Conservation (phyloP, 2,113 vertebrate species). For the Smithornis capensis region DNA sequence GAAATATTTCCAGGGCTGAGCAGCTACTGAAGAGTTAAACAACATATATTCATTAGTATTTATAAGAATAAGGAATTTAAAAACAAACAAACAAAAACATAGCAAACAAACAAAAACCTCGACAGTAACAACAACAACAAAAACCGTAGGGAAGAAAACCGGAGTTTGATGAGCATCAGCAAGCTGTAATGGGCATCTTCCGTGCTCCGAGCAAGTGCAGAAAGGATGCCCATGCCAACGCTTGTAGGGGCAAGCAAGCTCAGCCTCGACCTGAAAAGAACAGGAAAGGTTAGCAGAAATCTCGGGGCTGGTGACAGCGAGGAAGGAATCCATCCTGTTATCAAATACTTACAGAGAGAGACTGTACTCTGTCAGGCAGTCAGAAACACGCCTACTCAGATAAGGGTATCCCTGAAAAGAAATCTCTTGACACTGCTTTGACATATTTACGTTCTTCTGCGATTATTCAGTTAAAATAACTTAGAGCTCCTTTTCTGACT, state of each 20-base stretch:
- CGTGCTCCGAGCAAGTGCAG: not conserved
- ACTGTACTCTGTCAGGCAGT: conserved; percentile 40
- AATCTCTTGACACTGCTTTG: conserved; percentile 61
- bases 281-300: not conserved
- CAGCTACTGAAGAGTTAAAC: not conserved
- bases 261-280: not conserved
- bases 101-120: not conserved
- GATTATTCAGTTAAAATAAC: conserved; percentile 10
- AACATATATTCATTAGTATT: not conserved
- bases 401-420: conserved; percentile 52
- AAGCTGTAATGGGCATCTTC: not conserved
- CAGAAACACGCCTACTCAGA: conserved; percentile 57
- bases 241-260: not conserved
- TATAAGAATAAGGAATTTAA: not conserved
- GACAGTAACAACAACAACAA: not conserved
- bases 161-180: not conserved
- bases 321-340: conserved; percentile 23
- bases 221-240: too few relatives aligned
- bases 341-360: conserved; percentile 25
- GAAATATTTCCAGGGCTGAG: not conserved
- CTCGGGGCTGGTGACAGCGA: not conserved
- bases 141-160: not conserved
- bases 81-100: not conserved
- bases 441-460: conserved; percentile 37
- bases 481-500: not conserved